Base-by-base conservation (phyloP, 2,113 vertebrate genomes). In the Tetrao urogallus region DNA sequence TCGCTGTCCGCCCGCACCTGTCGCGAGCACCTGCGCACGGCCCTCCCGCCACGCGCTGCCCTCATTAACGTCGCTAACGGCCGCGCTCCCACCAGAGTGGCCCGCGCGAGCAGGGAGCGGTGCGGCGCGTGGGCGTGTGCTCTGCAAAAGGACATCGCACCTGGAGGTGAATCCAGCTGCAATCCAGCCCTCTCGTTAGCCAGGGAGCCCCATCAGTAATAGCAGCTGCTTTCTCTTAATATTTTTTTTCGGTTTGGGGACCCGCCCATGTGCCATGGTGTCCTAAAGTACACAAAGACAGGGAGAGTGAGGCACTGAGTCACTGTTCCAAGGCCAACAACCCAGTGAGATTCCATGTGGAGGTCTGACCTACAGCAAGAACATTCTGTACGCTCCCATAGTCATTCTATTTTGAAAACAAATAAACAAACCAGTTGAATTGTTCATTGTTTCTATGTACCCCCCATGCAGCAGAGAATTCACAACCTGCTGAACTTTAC, bases 101-200 rank as follows among this genome's bases (percentile, higher is more conserved):
- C 28, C 54, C 54, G 54, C 24, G 0, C 2, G 2, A 6, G 71
- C 56, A 1, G 21, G 3, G 19, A 3, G 22, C 8, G 10, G 47
- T 6, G 16, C 27, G 9, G 38, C 12, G 50, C 34, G 6, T 11
- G 21, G 4, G 3, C 4, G 52, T 18, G 0, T 3, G 19, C 30
- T 14, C 43, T 20, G 42, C 38, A 24, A 60, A 25, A 19, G 70
- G 11, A 3, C 3, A n/a, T 9, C 4, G 42, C 60, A 11, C 27
- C 66, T 30, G 12, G 6, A 14, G 8, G 22, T 11, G 4, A 7
- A 19, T 3, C 10, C 36, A 38, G 60, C 21, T 11, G 4, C 12
- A 6, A 14, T 2, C 10, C 28, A 32, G 54, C 54, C 28, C 18
- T n/a, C 14, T 24, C 36, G 34, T 13, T 20, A 8, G 30, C 22